Conservation (phyloP, 1,140 invertebrate genomes). For the Daktulosphaira vitifoliae region DNA sequence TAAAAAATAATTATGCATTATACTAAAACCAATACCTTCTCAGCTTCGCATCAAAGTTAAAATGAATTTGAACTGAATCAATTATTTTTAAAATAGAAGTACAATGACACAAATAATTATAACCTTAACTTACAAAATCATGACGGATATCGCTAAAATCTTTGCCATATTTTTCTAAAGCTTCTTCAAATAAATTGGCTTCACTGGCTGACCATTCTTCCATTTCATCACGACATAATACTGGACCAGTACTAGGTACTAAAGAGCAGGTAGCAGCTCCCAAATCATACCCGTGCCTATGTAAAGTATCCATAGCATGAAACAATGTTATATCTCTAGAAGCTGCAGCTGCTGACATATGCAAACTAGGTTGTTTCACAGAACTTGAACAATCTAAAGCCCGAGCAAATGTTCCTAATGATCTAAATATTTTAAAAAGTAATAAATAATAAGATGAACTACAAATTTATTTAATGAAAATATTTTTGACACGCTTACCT, state of each 20-base stretch:
- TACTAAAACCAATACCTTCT: too few species aligned
- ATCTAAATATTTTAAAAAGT: too few species aligned
- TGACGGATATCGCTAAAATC: constrained; percentile 97
- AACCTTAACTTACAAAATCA: constrained; percentile 96
- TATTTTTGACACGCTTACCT: constrained; percentile 49
- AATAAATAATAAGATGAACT: too few species aligned
- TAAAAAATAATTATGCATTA: too few species aligned
- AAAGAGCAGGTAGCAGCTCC: constrained; percentile 84
- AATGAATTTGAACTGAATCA: too few species aligned
- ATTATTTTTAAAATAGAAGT: too few species aligned
- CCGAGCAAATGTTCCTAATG: constrained; percentile 96
- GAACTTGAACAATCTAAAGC: constrained; percentile 96
- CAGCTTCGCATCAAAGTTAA: too few species aligned
- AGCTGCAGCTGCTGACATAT: constrained; percentile 97
- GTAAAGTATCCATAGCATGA: constrained; percentile 96
- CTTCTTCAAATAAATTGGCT: constrained; percentile 98
- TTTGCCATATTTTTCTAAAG: constrained; percentile 98
- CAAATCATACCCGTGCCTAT: constrained; percentile 87
- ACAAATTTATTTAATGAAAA: too few species aligned
- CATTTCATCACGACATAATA: constrained; percentile 98
- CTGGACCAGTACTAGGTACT: constrained; percentile 89
- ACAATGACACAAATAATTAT: too few species aligned
- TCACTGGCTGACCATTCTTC: constrained; percentile 99
- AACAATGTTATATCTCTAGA: constrained; percentile 98
- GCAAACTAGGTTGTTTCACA: constrained; percentile 93